A percentile compares a stretch with the other conserved stretches of the same genome.
Evolutionary conservation across 2,113 vertebrate species (phyloP).

Genomic region (Polyodon spathula): DNA sequence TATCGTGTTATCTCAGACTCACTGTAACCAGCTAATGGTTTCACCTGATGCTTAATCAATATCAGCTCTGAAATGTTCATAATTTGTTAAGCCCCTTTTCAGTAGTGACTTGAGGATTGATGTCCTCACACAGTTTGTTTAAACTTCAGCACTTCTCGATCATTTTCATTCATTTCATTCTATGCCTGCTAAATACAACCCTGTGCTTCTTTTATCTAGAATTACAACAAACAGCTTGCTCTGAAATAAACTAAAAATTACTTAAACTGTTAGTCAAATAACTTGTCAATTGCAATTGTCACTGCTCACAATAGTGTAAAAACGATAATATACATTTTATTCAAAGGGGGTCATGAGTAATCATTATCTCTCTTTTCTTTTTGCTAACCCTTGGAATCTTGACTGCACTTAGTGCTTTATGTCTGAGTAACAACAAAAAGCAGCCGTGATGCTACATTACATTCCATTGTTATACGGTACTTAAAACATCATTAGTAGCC

Average conservation of each 20-base stretch:
- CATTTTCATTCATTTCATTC: neutral
- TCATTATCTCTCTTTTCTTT: too few relatives aligned
- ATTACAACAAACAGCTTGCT: neutral
- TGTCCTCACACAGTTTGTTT: neutral
- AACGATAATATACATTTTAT: too few relatives aligned
- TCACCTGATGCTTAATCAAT: neutral
- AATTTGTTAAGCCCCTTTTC: neutral
- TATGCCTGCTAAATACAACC: neutral
- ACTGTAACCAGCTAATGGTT: neutral
- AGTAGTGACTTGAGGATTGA: neutral
- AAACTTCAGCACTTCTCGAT: neutral
- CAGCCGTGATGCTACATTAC: too few relatives aligned
- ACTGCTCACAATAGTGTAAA: too few relatives aligned
- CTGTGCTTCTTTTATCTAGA: neutral
- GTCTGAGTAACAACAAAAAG: too few relatives aligned
- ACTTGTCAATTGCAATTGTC: too few relatives aligned
- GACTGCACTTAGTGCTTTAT: too few relatives aligned
- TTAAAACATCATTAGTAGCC: too few relatives aligned
- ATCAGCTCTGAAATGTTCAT: neutral
- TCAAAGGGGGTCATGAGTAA: too few relatives aligned
- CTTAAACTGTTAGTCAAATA: too few relatives aligned
- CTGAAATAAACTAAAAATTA: neutral
- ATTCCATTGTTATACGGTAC: too few relatives aligned
- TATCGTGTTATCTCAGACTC: neutral
- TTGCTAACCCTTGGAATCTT: too few relatives aligned